A percentile compares a stretch with the other conserved stretches of the same genome.
Evolutionary conservation across 2,113 vertebrate genomes (phyloP).

Genomic region (Ceyx melanurus): DNA sequence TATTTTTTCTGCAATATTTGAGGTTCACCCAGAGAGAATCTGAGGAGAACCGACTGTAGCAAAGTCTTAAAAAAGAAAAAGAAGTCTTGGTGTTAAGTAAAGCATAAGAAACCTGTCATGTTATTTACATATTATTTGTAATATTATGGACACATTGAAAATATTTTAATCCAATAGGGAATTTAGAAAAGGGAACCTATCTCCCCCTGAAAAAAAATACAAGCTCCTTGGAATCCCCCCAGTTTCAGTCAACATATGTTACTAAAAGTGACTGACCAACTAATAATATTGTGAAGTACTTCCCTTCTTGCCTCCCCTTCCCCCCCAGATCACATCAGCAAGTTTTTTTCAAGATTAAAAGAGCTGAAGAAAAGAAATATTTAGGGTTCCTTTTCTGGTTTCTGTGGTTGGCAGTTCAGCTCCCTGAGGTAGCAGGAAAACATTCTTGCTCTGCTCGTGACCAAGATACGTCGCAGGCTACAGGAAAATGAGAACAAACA

Average conservation of each 20-base stretch:
- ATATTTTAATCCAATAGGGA: neutral
- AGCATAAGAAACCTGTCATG: neutral
- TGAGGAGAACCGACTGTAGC: neutral
- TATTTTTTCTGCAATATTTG: neutral
- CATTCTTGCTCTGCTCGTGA: neutral
- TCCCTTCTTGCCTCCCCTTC: too few species aligned
- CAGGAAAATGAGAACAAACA: neutral
- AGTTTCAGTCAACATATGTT: neutral
- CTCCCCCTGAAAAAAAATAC: neutral
- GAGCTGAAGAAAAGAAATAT: neutral
- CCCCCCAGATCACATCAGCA: neutral
- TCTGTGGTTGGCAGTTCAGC: neutral
- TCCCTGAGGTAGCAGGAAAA: neutral
- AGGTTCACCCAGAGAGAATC: neutral
- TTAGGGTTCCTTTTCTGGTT: neutral
- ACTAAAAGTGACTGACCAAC: neutral
- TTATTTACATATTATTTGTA: neutral
- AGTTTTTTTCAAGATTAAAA: neutral
- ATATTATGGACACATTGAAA: neutral
- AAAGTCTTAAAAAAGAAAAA: neutral
- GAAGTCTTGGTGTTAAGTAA: neutral
- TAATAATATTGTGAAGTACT: neutral
- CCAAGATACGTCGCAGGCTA: neutral
- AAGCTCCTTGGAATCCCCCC: neutral
- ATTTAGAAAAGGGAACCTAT: neutral